These are phyloP conservation scores for Alviniconcha strummeri DNA, from an alignment of 2,888 invertebrate species.

Conservation along the genomic window DNA sequence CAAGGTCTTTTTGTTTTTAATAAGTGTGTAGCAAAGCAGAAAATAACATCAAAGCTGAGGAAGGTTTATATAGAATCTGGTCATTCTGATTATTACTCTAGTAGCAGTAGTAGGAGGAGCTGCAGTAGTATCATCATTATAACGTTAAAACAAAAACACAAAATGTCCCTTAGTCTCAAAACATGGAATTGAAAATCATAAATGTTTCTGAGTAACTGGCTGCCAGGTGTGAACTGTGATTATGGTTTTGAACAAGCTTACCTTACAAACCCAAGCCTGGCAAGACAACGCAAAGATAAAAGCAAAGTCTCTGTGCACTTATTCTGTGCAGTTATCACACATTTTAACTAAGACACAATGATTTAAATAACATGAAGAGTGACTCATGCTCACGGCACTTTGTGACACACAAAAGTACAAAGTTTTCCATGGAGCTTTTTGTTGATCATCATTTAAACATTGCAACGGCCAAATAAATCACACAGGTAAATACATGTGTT, in stretches of 20 bases:
- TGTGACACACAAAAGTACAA: too few species aligned
- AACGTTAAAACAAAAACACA: background rate
- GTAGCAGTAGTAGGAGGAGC: background rate
- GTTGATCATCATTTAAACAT: too few species aligned
- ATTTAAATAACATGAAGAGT: too few species aligned
- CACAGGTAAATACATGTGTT: too few species aligned
- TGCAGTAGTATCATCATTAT: background rate
- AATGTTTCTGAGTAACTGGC: background rate
- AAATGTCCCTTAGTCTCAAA: background rate
- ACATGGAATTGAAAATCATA: background rate
- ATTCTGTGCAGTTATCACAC: background rate
- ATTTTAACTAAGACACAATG: background rate
- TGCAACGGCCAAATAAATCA: too few species aligned
- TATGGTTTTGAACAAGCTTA: too few species aligned
- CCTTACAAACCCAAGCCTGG: background rate
- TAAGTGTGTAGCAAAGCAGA: background rate
- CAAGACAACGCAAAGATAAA: background rate
- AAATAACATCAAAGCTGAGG: background rate
- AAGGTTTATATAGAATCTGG: background rate
- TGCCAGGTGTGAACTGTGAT: too few species aligned
- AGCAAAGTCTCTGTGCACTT: background rate
- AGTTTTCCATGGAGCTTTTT: too few species aligned
- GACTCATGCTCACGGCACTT: too few species aligned
- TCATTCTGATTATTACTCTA: background rate
- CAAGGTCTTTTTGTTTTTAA: background rate